phyloP scores from a whole-genome alignment of 2,113 vertebrate species.

The Pelmatolapia mariae region DNA sequence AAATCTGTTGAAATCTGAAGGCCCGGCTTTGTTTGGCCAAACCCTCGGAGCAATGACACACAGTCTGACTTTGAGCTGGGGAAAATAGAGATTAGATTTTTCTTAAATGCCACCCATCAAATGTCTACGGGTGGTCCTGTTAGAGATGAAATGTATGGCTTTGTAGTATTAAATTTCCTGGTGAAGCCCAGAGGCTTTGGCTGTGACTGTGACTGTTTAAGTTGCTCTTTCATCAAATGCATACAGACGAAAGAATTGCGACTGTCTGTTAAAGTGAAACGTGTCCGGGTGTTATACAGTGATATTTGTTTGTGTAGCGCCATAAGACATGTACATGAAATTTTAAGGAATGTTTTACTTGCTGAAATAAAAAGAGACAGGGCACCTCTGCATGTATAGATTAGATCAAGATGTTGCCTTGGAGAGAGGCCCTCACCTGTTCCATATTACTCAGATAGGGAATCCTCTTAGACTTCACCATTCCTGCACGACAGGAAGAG shows the following conservation, averaged over 20 bases:
- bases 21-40: slow-evolving; percentile 22
- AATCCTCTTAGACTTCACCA: slow-evolving; percentile 31
- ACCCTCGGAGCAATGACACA: not conserved
- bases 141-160: not conserved
- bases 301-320: slow-evolving; percentile 27
- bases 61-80: slow-evolving; percentile 22
- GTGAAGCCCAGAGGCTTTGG: not conserved
- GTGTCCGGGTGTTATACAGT: not conserved
- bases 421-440: slow-evolving; percentile 53
- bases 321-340: slow-evolving; percentile 13
- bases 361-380: slow-evolving; percentile 18
- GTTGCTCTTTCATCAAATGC: not conserved
- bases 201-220: not conserved
- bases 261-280: slow-evolving; percentile 17
- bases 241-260: not conserved
- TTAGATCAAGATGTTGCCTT: slow-evolving; percentile 61
- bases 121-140: slow-evolving; percentile 12
- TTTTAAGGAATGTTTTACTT: slow-evolving; percentile 2
- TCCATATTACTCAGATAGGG: slow-evolving; percentile 53
- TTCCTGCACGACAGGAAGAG: slow-evolving; percentile 13
- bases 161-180: not conserved
- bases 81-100: slow-evolving; percentile 23
- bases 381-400: slow-evolving; percentile 7
- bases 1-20: slow-evolving; percentile 37
- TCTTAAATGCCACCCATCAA: slow-evolving; percentile 10